A percentile compares a stretch with the other conserved stretches of the same genome.
These are phyloP conservation scores for Ceuthmochares aereus DNA, from an alignment of 2,113 vertebrate species.

Conservation along the genomic window DNA sequence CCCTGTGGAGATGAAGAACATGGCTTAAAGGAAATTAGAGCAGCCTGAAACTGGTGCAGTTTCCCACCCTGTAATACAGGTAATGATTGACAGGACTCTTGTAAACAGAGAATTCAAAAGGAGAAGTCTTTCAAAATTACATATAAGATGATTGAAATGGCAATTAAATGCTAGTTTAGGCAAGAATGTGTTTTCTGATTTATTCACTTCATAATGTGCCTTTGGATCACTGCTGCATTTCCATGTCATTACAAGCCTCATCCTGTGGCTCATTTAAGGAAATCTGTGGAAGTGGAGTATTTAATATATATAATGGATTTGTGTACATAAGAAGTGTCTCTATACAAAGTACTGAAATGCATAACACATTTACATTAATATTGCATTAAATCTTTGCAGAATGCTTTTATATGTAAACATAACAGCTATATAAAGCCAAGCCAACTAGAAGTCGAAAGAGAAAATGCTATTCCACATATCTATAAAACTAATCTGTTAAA, in stretches of 20 bases:
- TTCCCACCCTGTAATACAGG: background rate
- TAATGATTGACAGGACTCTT: slow-evolving; percentile 22
- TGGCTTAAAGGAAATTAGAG: slow-evolving; percentile 47
- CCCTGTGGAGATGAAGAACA: background rate
- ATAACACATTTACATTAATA: slow-evolving; percentile 41
- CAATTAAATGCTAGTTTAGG: slow-evolving; percentile 55
- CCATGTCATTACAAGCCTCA: background rate
- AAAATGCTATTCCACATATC: background rate
- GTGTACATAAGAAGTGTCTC: background rate
- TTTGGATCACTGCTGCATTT: background rate
- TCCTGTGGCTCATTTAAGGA: background rate
- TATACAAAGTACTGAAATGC: slow-evolving; percentile 3
- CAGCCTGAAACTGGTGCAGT: background rate
- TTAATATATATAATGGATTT: slow-evolving; percentile 39
- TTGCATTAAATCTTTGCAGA: slow-evolving; percentile 28
- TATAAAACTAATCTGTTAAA: background rate
- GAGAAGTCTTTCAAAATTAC: slow-evolving; percentile 28
- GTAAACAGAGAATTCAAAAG: slow-evolving; percentile 24
- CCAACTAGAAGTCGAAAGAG: background rate
- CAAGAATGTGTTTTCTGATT: slow-evolving; percentile 38
- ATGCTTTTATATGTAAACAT: slow-evolving; percentile 37
- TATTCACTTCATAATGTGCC: background rate
- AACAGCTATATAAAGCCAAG: slow-evolving; percentile 2
- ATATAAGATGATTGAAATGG: slow-evolving; percentile 31
- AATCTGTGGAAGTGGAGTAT: background rate